Percentiles rank a stretch among this genome's conserved stretches.
Evolutionary conservation across 2,113 vertebrate species (phyloP).

Genomic region (Neotoma lepida): DNA sequence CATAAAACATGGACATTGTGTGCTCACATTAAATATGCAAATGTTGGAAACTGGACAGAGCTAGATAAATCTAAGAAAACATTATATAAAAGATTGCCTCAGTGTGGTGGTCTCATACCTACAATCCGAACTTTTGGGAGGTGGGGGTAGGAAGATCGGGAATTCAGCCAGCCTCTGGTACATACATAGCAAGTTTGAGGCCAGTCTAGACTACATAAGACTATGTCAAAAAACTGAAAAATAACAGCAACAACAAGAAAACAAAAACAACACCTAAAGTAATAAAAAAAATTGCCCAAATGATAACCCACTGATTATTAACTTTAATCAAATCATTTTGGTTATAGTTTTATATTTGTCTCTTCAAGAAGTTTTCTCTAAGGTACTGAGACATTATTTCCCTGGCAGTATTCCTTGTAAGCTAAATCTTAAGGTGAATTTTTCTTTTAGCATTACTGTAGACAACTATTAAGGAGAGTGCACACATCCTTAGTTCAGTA

Average conservation of each 20-base stretch:
- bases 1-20: not conserved
- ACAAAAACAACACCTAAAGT: not conserved
- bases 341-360: not conserved
- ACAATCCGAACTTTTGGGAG: not conserved
- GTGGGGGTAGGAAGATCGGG: fast-evolving
- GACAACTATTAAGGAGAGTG: not conserved
- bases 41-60: not conserved
- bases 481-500: constrained; percentile 62
- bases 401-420: not conserved
- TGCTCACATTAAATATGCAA: not conserved
- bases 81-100: not conserved
- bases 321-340: not conserved
- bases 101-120: not conserved
- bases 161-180: not conserved
- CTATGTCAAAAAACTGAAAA: not conserved
- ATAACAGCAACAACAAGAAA: not conserved
- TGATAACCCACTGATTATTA: not conserved
- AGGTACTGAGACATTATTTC: not conserved
- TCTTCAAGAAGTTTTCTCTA: not conserved
- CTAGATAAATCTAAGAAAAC: not conserved
- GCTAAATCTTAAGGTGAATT: constrained; percentile 31
- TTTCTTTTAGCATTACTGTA: constrained; percentile 15
- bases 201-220: not conserved
- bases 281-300: not conserved
- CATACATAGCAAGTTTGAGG: not conserved